Evolutionary conservation across 2,888 invertebrate genomes (phyloP).

Genomic region (Sinhomidia bicolor): DNA sequence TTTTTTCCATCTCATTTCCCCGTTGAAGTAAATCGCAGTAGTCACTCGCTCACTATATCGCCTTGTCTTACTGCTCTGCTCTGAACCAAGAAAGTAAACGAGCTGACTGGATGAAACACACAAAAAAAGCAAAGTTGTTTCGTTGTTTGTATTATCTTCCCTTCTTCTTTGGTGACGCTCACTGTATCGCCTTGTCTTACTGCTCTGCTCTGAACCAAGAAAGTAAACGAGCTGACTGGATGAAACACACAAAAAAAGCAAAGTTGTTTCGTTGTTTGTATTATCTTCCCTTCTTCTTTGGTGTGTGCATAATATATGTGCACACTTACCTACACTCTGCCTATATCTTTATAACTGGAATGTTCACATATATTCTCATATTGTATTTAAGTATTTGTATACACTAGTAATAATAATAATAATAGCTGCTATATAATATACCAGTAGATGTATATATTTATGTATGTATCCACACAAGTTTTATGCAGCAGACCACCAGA

Average conservation of each 20-base stretch:
- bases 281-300: conserved; percentile 1
- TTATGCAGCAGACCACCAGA: not conserved
- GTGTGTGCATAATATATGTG: not conserved
- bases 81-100: conserved; percentile 17
- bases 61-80: not conserved
- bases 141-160: conserved; percentile 43
- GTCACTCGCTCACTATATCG: conserved; percentile 21
- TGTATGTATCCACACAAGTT: not conserved
- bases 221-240: conserved; percentile 44
- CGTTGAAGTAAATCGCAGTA: conserved; percentile 43
- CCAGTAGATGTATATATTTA: not conserved
- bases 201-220: conserved; percentile 13
- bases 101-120: conserved; percentile 50
- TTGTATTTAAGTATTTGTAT: too few relatives aligned
- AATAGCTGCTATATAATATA: too few relatives aligned
- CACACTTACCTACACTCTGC: not conserved
- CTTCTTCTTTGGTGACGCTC: not conserved
- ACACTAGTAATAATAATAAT: too few relatives aligned
- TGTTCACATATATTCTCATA: not conserved
- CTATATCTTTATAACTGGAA: not conserved
- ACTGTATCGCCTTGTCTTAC: not conserved
- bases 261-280: conserved; percentile 48
- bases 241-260: conserved; percentile 41
- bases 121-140: conserved; percentile 48
- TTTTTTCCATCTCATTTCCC: conserved; percentile 55